Evolutionary conservation across 2,797 vertebrate genomes (phyloP).

Genomic region (Alcedo atthis): DNA sequence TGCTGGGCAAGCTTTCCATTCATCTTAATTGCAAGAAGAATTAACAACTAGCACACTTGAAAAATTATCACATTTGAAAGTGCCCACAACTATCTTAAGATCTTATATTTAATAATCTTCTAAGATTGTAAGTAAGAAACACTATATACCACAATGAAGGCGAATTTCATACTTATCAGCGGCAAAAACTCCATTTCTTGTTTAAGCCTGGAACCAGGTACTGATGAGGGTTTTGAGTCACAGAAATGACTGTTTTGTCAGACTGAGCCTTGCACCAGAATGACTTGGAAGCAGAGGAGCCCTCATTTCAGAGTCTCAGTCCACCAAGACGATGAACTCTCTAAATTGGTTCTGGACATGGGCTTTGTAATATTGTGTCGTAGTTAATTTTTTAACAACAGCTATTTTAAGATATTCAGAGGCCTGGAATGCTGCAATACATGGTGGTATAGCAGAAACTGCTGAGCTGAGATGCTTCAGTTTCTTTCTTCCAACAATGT

Average conservation of each 20-base stretch:
- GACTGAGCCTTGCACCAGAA: neutral
- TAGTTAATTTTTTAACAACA: neutral
- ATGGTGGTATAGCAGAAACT: neutral
- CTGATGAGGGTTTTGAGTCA: neutral
- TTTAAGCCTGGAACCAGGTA: neutral
- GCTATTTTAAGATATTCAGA: neutral
- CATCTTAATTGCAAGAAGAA: neutral
- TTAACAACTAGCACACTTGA: neutral
- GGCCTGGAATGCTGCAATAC: neutral
- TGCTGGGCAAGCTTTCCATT: neutral
- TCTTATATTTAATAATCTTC: neutral
- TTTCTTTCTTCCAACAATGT: neutral
- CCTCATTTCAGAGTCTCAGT: neutral
- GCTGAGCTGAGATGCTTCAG: neutral
- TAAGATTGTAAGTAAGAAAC: neutral
- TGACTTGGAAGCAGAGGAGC: neutral
- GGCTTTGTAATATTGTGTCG: neutral
- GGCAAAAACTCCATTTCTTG: neutral
- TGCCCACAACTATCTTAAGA: neutral
- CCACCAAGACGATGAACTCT: neutral
- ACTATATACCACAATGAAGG: rapidly evolving
- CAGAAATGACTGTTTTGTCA: neutral
- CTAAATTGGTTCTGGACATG: neutral
- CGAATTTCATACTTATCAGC: neutral
- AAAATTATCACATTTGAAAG: neutral